Evolutionary conservation across 1,140 invertebrate genomes (phyloP).

Genomic region (Tribolium castaneum): DNA sequence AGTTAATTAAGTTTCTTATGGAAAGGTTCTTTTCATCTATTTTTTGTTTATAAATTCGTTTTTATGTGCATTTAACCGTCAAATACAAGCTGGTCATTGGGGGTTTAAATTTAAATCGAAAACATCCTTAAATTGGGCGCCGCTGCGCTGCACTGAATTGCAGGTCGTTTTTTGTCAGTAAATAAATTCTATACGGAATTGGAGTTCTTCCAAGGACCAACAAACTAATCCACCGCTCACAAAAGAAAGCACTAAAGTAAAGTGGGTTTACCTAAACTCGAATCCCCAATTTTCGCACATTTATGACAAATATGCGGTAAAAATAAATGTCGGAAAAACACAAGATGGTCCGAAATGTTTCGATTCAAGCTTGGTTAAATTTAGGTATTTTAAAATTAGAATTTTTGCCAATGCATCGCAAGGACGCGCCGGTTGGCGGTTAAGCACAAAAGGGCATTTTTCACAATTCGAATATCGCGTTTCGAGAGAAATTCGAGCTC

Average conservation of each 20-base stretch:
- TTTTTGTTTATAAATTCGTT: too few species aligned
- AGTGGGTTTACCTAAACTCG: neutral
- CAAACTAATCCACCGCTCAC: neutral
- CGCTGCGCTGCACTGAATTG: too few species aligned
- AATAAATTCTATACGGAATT: neutral
- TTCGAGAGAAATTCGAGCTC: neutral
- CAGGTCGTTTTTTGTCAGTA: neutral
- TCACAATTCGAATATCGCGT: neutral
- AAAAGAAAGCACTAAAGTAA: neutral
- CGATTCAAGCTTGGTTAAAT: neutral
- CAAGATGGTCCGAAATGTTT: neutral
- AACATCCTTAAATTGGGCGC: too few species aligned
- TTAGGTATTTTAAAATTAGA: neutral
- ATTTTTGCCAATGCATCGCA: conserved; percentile 1
- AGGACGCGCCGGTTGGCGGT: neutral
- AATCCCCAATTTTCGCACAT: neutral
- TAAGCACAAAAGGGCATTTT: neutral
- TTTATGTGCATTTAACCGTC: too few species aligned
- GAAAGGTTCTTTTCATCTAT: too few species aligned
- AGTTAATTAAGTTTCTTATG: too few species aligned
- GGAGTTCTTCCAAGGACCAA: conserved; percentile 4
- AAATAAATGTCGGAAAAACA: neutral
- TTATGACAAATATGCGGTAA: neutral
- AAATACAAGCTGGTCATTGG: too few species aligned
- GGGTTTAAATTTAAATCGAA: too few species aligned